Evolutionary conservation across 2,113 vertebrate genomes (phyloP).

Genomic region (Microcebus murinus): DNA sequence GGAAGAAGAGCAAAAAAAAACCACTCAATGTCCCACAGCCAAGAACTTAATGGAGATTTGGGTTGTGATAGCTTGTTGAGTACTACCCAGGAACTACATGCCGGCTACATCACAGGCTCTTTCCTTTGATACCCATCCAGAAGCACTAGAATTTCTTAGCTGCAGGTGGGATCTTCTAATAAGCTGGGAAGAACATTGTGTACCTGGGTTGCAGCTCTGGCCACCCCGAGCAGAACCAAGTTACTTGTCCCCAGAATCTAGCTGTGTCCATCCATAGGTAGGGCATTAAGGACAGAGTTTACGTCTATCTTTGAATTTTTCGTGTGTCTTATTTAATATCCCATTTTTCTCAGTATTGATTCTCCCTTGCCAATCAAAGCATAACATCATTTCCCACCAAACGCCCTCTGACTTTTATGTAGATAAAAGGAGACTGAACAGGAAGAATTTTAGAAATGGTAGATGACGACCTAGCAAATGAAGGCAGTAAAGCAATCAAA

Average conservation of each 20-base stretch:
- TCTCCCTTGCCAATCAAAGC: background rate
- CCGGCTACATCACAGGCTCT: background rate
- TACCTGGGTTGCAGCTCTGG: background rate
- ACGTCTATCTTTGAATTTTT: background rate
- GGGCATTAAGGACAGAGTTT: background rate
- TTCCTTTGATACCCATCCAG: background rate
- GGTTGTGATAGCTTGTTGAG: background rate
- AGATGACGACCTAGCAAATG: background rate
- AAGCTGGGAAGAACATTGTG: background rate
- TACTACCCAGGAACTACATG: background rate
- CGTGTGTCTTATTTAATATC: background rate
- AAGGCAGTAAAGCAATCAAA: background rate
- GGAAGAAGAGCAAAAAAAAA: background rate
- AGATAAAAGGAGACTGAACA: background rate
- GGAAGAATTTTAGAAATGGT: background rate
- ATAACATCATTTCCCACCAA: background rate
- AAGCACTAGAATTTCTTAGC: background rate
- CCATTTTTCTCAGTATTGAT: background rate
- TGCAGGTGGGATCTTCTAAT: background rate
- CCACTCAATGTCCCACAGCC: background rate
- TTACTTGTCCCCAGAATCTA: background rate
- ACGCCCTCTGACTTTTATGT: background rate
- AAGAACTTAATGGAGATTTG: background rate
- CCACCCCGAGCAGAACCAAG: background rate
- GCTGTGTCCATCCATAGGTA: background rate